Conservation (phyloP, 2,113 vertebrate genomes). For the Corythaeola cristata region DNA sequence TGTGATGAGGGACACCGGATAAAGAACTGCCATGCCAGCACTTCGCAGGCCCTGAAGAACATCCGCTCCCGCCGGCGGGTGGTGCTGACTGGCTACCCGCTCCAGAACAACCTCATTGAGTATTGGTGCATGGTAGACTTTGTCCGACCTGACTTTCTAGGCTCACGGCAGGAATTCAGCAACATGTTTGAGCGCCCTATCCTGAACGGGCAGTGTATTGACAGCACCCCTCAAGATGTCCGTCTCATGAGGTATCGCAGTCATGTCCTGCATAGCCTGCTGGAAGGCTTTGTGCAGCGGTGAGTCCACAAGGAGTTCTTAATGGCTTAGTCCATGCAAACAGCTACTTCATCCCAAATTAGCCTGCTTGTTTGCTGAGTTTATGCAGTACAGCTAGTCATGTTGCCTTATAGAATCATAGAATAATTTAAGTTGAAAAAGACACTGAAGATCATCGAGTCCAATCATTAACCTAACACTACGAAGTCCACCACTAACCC, state of each 20-base stretch:
- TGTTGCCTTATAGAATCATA: neutral
- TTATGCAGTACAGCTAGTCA: neutral
- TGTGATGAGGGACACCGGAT: slow-evolving; percentile 98
- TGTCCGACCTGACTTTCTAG: slow-evolving; percentile 94
- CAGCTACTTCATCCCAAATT: neutral
- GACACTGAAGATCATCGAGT: neutral
- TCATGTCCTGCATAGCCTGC: slow-evolving; percentile 95
- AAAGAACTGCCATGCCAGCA: slow-evolving; percentile 98
- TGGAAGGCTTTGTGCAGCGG: slow-evolving; percentile 98
- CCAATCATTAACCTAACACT: rapidly evolving
- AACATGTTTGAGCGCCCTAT: slow-evolving; percentile 99
- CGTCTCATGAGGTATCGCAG: slow-evolving; percentile 98
- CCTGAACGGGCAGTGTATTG: slow-evolving; percentile 95
- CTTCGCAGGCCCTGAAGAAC: slow-evolving; percentile 96
- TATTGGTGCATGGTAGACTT: slow-evolving; percentile 99
- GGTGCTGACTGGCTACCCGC: slow-evolving; percentile 93
- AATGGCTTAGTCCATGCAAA: rapidly evolving
- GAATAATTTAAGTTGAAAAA: neutral
- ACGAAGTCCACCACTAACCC: too few relatives aligned
- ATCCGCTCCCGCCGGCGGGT: slow-evolving; percentile 94
- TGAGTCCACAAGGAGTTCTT: slow-evolving; percentile 53
- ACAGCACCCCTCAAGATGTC: slow-evolving; percentile 96
- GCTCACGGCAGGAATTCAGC: slow-evolving; percentile 97
- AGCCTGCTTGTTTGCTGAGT: neutral
- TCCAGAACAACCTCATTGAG: slow-evolving; percentile 98